Conservation (phyloP, 2,113 vertebrate genomes). For the Scytalopus superciliaris region DNA sequence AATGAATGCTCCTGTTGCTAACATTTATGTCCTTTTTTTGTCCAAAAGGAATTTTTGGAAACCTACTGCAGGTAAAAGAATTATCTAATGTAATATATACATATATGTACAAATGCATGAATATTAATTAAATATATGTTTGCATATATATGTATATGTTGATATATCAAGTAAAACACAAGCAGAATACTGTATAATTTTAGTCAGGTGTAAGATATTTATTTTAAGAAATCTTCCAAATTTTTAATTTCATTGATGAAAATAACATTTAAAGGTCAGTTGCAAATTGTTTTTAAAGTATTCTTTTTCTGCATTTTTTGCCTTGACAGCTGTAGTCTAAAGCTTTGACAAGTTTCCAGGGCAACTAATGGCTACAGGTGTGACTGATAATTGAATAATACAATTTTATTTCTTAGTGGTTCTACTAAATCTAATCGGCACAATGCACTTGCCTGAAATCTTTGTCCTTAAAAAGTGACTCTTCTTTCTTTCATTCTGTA, state of each 20-base stretch:
- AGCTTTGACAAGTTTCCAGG: constrained; percentile 16
- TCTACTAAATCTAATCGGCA: background rate
- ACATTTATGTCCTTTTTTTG: background rate
- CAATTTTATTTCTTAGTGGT: background rate
- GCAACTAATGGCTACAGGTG: constrained; percentile 15
- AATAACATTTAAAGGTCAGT: background rate
- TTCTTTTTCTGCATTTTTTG: background rate
- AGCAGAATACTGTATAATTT: background rate
- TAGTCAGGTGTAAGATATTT: background rate
- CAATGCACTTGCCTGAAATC: background rate
- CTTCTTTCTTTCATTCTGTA: background rate
- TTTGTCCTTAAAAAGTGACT: background rate
- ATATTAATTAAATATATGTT: background rate
- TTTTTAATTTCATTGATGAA: background rate
- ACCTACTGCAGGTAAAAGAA: background rate
- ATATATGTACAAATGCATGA: background rate
- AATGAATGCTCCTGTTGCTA: background rate
- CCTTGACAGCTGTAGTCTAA: background rate
- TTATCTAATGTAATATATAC: background rate
- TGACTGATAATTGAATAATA: background rate
- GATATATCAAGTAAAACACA: background rate
- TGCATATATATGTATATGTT: background rate
- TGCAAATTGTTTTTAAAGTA: background rate
- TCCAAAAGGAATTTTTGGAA: background rate
- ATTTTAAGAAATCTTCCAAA: background rate